These are phyloP conservation scores for Adineta ricciae DNA, from an alignment of 2,888 invertebrate species.

Conservation along the genomic window DNA sequence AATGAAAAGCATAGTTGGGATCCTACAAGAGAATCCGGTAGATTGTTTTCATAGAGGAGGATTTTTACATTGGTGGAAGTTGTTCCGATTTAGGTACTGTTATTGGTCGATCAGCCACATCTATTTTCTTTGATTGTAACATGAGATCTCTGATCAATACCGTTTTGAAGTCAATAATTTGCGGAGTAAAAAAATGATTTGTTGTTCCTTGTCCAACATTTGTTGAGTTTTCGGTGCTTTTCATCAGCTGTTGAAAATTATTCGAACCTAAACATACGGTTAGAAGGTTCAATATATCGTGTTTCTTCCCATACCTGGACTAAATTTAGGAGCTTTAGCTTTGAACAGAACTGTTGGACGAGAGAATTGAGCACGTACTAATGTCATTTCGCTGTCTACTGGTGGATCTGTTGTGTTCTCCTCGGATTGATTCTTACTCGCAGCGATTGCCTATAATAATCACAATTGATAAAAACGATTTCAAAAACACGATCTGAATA, in stretches of 20 bases:
- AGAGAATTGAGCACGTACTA: neutral
- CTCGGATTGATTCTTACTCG: neutral
- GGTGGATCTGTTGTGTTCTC: neutral
- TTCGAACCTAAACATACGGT: neutral
- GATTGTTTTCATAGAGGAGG: neutral
- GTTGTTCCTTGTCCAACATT: conserved; percentile 5
- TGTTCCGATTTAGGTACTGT: neutral
- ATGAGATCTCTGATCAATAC: neutral
- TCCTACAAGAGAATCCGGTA: neutral
- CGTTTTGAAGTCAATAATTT: neutral
- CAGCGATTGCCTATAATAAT: neutral
- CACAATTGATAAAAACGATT: too few relatives aligned
- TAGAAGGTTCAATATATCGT: too few relatives aligned
- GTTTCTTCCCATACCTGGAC: neutral
- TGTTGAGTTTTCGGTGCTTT: neutral
- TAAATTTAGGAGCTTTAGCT: neutral
- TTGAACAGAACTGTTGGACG: neutral
- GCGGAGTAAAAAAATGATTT: conserved; percentile 14
- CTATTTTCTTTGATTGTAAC: neutral
- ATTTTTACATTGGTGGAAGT: neutral
- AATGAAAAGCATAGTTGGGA: neutral
- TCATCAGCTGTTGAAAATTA: conserved; percentile 16
- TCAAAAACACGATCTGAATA: neutral
- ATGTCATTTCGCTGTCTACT: neutral
- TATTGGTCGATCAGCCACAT: neutral